A percentile compares a stretch with the other conserved stretches of the same genome.
These are phyloP conservation scores for Psilanteris sp. DNA, from an alignment of 1,140 invertebrate species.

Conservation along the genomic window DNA sequence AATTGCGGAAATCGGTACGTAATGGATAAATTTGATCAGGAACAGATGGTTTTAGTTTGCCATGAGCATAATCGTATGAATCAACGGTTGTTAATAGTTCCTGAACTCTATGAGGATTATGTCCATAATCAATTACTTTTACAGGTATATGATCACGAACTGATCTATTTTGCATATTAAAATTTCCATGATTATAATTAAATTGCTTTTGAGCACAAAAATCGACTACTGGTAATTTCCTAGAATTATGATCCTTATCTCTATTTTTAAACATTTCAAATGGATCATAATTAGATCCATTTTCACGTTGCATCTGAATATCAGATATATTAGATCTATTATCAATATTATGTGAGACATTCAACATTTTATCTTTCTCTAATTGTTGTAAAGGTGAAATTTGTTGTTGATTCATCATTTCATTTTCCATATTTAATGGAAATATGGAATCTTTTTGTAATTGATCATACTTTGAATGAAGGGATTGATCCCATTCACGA, in stretches of 20 bases:
- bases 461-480: slow-evolving; percentile 1
- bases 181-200: slow-evolving; percentile 77
- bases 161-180: slow-evolving; percentile 22
- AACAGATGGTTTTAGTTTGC: slow-evolving; percentile 71
- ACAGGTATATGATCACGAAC: slow-evolving; percentile 70
- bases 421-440: slow-evolving; percentile 1
- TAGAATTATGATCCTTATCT: slow-evolving; percentile 9
- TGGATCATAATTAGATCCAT: slow-evolving; percentile 46
- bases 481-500: background rate
- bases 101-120: slow-evolving; percentile 67
- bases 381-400: background rate
- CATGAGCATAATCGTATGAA: slow-evolving; percentile 75
- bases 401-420: slow-evolving; percentile 1
- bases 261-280: slow-evolving; percentile 46
- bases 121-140: slow-evolving; percentile 87
- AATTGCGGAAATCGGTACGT: slow-evolving; percentile 72
- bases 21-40: slow-evolving; percentile 64
- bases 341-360: background rate
- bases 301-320: slow-evolving; percentile 6
- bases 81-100: slow-evolving; percentile 68
- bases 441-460: slow-evolving; percentile 3
- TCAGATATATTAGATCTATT: background rate
- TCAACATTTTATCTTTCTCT: background rate
- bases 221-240: slow-evolving; percentile 51
- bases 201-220: slow-evolving; percentile 75